Conservation (phyloP, 2,797 vertebrate genomes). For the Acanthurus lineatus region DNA sequence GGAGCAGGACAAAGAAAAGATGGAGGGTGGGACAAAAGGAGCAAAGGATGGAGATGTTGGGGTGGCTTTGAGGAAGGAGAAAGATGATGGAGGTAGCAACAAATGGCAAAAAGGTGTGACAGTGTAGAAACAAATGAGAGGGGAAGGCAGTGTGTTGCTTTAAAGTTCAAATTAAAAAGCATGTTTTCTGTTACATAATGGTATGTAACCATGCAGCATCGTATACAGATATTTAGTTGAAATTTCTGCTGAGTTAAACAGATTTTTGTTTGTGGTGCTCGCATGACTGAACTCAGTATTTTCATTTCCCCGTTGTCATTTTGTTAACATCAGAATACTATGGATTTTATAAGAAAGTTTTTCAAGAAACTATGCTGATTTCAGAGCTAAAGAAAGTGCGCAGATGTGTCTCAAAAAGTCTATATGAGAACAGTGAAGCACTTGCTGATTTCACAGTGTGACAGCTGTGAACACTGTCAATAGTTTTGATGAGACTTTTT, state of each 20-base stretch:
- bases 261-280: not conserved
- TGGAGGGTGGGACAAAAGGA: slow-evolving; percentile 64
- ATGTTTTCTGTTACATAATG: not conserved
- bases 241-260: not conserved
- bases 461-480: not conserved
- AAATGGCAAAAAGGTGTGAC: slow-evolving; percentile 13
- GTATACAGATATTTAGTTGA: slow-evolving; percentile 4
- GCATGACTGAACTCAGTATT: not conserved
- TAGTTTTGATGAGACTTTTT: not conserved
- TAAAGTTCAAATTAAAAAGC: slow-evolving; percentile 8
- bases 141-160: slow-evolving; percentile 4
- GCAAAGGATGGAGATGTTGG: slow-evolving; percentile 50
- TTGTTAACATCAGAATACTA: not conserved
- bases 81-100: slow-evolving; percentile 34
- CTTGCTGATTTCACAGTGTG: slow-evolving; percentile 4
- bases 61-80: slow-evolving; percentile 18
- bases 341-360: not conserved
- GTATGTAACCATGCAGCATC: not conserved
- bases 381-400: not conserved
- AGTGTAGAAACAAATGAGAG: slow-evolving; percentile 9
- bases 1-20: slow-evolving; percentile 78
- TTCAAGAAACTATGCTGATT: too few relatives aligned
- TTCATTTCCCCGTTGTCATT: slow-evolving; percentile 12
- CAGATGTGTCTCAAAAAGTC: slow-evolving; percentile 20
- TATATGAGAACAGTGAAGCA: slow-evolving; percentile 9